A percentile compares a stretch with the other conserved stretches of the same genome.
Conservation (phyloP, 2,888 invertebrate species). For the Drosophila paranaensis region DNA sequence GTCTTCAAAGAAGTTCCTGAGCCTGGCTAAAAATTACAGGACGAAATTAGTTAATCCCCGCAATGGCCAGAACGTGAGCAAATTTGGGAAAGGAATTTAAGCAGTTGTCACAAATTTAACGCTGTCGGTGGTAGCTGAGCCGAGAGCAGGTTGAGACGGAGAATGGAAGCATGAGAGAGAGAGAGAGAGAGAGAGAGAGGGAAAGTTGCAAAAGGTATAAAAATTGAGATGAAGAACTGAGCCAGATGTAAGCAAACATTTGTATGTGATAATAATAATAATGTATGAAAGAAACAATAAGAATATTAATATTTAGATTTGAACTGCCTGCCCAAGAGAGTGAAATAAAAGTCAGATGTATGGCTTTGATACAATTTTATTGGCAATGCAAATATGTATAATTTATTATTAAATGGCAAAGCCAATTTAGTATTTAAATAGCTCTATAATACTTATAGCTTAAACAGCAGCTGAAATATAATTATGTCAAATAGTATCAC, state of each 20-base stretch:
- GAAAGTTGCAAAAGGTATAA: background rate
- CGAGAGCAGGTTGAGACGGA: background rate
- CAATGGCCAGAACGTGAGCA: constrained; percentile 55
- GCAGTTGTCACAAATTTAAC: constrained; percentile 12
- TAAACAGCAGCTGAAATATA: no score
- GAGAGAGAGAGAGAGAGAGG: no score
- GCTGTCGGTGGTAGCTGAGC: background rate
- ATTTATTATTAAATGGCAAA: background rate
- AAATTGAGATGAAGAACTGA: background rate
- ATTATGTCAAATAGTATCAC: no score
- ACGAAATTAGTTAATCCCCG: constrained; percentile 65
- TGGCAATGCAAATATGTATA: background rate
- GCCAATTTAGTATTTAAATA: background rate
- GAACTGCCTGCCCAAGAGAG: no score
- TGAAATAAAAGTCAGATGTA: no score
- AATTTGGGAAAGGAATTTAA: constrained; percentile 28
- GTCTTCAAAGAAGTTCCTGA: constrained; percentile 24
- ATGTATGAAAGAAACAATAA: no score
- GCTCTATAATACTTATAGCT: no score
- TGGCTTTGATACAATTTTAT: no score
- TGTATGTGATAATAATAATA: no score
- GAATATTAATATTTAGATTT: no score
- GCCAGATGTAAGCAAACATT: background rate
- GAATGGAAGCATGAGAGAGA: no score
- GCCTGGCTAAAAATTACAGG: constrained; percentile 39